These are phyloP conservation scores for Leptinotarsa haldemani DNA, from an alignment of 2,888 invertebrate genomes.

Conservation along the genomic window DNA sequence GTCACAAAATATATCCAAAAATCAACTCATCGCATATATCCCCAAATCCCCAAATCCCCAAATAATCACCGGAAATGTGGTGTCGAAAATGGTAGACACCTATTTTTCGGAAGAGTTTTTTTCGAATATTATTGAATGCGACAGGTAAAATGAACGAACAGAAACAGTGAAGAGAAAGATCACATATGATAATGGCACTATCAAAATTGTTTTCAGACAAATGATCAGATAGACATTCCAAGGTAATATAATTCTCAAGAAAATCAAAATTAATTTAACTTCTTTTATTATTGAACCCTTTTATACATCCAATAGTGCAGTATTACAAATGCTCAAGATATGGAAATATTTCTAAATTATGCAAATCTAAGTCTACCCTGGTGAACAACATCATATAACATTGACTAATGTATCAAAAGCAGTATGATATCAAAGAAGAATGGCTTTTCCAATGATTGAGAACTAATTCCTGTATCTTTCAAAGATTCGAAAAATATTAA, in stretches of 20 bases:
- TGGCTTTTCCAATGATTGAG: background rate
- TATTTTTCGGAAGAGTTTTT: background rate
- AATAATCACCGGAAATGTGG: background rate
- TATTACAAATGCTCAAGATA: constrained; percentile 11
- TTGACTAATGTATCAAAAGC: background rate
- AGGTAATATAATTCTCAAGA: background rate
- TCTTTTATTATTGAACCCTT: background rate
- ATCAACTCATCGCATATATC: too few relatives aligned
- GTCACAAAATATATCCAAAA: too few relatives aligned
- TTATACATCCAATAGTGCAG: constrained; percentile 6
- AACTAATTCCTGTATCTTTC: too few relatives aligned
- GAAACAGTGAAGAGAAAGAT: background rate
- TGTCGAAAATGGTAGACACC: background rate
- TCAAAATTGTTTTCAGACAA: background rate
- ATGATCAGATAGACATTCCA: background rate
- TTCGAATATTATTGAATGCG: background rate
- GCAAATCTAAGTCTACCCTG: constrained; percentile 4
- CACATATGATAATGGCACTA: background rate
- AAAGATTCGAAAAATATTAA: too few relatives aligned
- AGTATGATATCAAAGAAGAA: background rate
- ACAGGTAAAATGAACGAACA: background rate
- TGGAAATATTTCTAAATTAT: background rate
- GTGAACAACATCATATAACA: background rate
- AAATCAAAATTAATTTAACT: background rate
- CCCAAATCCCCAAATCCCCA: too few relatives aligned